phyloP scores from a whole-genome alignment of 2,797 vertebrate genomes.

The Thripadectes ignobilis region DNA sequence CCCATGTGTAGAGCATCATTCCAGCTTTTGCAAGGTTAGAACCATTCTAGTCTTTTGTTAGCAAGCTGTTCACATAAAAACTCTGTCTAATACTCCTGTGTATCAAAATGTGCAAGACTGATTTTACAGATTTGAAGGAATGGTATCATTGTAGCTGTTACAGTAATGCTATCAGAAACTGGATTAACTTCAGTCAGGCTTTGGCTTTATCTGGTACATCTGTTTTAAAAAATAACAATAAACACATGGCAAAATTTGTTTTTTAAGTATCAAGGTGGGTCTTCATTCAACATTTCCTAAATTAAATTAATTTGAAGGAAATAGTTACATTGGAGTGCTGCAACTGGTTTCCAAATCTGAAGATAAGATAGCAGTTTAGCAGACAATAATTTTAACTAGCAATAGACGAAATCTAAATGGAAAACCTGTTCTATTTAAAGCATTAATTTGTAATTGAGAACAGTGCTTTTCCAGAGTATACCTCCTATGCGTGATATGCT shows the following conservation, averaged over 20 bases:
- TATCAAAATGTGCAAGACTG: not conserved
- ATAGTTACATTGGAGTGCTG: not conserved
- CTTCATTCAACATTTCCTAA: not conserved
- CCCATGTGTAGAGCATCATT: not conserved
- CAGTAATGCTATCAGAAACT: not conserved
- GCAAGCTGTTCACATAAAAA: not conserved
- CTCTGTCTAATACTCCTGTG: not conserved
- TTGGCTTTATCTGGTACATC: not conserved
- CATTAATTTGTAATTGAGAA: not conserved
- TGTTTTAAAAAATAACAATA: not conserved
- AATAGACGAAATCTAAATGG: not conserved
- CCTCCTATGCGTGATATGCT: not conserved
- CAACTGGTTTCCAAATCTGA: not conserved
- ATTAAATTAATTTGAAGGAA: not conserved
- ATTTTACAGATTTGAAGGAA: not conserved
- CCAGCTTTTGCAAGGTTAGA: not conserved
- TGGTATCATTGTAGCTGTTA: not conserved
- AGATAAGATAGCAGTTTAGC: not conserved
- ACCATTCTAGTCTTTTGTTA: not conserved
- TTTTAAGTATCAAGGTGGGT: not conserved
- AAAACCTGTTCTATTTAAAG: not conserved
- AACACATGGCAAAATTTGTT: not conserved
- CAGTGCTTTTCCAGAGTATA: not conserved
- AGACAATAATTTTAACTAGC: not conserved
- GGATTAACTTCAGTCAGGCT: not conserved